phyloP scores from a whole-genome alignment of 2,113 vertebrate genomes.

The Bubo blakistoni region DNA sequence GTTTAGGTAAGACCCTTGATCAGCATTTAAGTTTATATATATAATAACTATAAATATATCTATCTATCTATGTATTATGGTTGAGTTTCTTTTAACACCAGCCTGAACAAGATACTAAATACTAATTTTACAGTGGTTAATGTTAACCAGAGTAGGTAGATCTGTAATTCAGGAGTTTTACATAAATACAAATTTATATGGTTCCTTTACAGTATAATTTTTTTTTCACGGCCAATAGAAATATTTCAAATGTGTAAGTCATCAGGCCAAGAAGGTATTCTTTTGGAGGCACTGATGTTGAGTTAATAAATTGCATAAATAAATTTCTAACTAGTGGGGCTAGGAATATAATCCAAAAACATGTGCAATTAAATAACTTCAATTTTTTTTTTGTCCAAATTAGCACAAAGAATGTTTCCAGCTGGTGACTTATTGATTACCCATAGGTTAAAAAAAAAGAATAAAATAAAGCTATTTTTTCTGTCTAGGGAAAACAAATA shows the following conservation, averaged over 20 bases:
- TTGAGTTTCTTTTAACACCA: neutral
- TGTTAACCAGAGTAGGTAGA: neutral
- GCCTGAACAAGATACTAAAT: neutral
- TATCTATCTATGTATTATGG: accelerated
- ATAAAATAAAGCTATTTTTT: neutral
- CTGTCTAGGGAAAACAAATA: neutral
- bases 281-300: neutral
- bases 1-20: neutral
- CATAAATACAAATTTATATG: neutral
- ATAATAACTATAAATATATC: neutral
- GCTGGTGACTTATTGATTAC: neutral
- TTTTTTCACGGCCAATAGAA: neutral
- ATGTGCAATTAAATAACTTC: neutral
- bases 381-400: neutral
- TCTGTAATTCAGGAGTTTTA: neutral
- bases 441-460: neutral
- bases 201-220: neutral
- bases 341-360: neutral
- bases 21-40: neutral
- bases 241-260: neutral
- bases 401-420: neutral
- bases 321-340: neutral
- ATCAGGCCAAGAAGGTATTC: neutral
- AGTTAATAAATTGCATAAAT: neutral
- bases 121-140: neutral